A percentile compares a stretch with the other conserved stretches of the same genome.
phyloP scores from a whole-genome alignment of 2,113 vertebrate species.

The Pluvianellus socialis region DNA sequence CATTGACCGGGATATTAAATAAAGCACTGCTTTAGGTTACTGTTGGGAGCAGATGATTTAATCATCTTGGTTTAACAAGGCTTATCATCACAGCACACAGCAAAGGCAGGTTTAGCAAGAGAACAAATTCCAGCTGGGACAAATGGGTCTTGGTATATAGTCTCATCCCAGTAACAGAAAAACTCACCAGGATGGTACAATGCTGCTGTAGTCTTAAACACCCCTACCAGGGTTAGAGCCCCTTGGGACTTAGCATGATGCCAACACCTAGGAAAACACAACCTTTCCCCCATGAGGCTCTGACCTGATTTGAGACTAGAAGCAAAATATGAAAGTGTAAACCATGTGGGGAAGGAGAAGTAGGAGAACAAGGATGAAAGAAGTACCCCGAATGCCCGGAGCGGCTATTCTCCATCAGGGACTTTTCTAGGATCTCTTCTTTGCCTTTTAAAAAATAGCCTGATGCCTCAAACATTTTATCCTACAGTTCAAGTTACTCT shows the following conservation, averaged over 20 bases:
- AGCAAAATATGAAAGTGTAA: not conserved
- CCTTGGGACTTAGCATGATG: not conserved
- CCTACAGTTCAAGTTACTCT: not conserved
- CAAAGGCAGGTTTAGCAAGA: not conserved
- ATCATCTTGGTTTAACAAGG: not conserved
- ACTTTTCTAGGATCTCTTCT: not conserved
- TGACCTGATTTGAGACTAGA: not conserved
- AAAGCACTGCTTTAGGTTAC: not conserved
- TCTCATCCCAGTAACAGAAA: not conserved
- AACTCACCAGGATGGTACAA: not conserved
- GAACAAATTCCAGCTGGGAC: not conserved
- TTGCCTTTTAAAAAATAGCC: not conserved
- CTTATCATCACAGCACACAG: not conserved
- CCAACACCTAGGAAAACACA: not conserved
- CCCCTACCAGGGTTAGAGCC: not conserved
- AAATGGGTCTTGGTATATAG: not conserved
- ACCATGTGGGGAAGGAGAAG: not conserved
- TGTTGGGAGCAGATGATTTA: not conserved
- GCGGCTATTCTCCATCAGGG: not conserved
- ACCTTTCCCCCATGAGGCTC: not conserved
- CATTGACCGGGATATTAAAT: not conserved
- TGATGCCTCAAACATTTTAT: not conserved
- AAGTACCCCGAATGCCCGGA: not conserved
- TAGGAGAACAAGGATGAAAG: not conserved
- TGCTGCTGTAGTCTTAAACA: not conserved